Evolutionary conservation across 2,113 vertebrate species (phyloP), one percentile per base, ranked within the genome.

Genomic region (Cnemophilus loriae): DNA sequence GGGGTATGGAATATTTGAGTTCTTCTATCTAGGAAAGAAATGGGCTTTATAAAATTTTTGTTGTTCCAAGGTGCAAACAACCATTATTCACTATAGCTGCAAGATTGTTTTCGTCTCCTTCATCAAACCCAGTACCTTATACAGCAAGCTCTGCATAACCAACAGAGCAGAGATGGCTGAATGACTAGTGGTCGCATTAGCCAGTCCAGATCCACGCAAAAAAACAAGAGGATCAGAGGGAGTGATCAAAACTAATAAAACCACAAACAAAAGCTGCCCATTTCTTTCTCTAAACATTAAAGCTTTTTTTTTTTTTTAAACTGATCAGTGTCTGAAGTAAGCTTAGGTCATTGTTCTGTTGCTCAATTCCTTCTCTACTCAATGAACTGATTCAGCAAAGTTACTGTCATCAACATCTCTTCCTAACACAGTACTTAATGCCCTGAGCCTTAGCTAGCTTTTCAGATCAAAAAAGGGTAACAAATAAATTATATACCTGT

Each of bases 1-100:
- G 0, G 4, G 1, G 2, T 35, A 16, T 20, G 3, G 8, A 63
- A 1, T 10, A 63, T 14, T 56, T 46, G 10, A 69, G 7, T 35
- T 37, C 32, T 61, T 46, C 19, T 26, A 37, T 10, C 21, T 9
- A 35, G 15, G 28, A 33, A 69, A 39, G 3, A 78, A 12, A n/a
- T 5, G 4, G 4, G 4, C 24, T 61, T 21, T 7, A 63, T 10
- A 37, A 35, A 3, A 1, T 13, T 71, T 44, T 23, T 2, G 6
- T 28, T 59, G 7, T 46, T 63, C 11, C 1, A 12, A 79, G 10
- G 5, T 63, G 33, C 10, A n/a, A 79, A 37, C 24, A 39, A 39
- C 3, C 3, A 18, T 47, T 57, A 37, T 28, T 71, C 26, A 11
- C 50, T 41, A 18, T 4, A 52, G 4, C 21, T 77, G 10, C 20